A percentile compares a stretch with the other conserved stretches of the same genome.
phyloP scores from a whole-genome alignment of 2,888 invertebrate genomes.

The Aporophyla lueneburgensis region DNA sequence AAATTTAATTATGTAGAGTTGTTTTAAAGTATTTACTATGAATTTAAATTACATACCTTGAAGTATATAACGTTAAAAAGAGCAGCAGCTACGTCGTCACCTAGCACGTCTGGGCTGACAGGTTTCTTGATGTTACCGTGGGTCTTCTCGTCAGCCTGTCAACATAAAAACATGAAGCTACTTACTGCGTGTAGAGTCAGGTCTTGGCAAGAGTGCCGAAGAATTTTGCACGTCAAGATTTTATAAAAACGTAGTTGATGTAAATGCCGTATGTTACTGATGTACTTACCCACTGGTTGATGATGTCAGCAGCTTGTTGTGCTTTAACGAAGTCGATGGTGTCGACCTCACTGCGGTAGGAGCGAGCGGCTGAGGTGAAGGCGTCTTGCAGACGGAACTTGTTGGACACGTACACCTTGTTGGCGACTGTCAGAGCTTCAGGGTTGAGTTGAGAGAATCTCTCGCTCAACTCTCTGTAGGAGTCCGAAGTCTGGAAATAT shows the following conservation, averaged over 20 bases:
- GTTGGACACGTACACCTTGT: constrained; percentile 75
- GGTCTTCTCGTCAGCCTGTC: constrained; percentile 74
- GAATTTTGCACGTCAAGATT: not conserved
- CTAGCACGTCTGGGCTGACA: constrained; percentile 64
- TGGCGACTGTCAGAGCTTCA: constrained; percentile 72
- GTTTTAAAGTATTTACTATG: not conserved
- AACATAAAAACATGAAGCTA: constrained; percentile 15
- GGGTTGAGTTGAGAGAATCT: constrained; percentile 70
- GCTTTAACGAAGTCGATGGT: constrained; percentile 69
- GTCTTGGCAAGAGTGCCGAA: not conserved
- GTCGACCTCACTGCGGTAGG: constrained; percentile 72
- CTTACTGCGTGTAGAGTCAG: not conserved
- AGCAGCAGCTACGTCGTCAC: constrained; percentile 63
- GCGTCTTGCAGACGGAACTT: constrained; percentile 60
- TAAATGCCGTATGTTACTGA: not conserved
- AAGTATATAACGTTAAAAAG: constrained; percentile 78
- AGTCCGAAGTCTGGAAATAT: constrained; percentile 67
- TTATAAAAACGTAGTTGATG: not conserved
- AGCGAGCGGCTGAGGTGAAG: constrained; percentile 64
- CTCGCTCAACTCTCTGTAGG: constrained; percentile 68
- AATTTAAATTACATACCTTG: constrained; percentile 63
- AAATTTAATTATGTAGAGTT: not conserved
- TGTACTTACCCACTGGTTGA: constrained; percentile 64
- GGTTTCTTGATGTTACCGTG: constrained; percentile 75
- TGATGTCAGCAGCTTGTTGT: constrained; percentile 66